These are phyloP conservation scores for Chiloscyllium plagiosum DNA, from an alignment of 2,113 vertebrate genomes.

Conservation along the genomic window DNA sequence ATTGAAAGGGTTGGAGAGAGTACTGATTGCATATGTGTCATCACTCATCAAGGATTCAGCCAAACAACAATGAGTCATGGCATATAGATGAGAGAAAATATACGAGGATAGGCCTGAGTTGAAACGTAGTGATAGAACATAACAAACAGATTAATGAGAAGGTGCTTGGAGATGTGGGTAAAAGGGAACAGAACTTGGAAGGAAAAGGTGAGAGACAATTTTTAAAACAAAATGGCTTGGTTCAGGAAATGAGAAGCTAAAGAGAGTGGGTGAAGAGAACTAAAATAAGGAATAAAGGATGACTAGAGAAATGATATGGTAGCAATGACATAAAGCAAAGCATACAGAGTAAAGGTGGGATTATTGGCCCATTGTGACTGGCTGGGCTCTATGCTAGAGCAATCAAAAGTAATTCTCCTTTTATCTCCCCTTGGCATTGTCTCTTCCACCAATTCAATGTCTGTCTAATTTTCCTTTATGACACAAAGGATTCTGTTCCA, in stretches of 20 bases:
- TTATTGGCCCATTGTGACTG: neutral
- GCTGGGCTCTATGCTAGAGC: neutral
- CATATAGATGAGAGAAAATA: neutral
- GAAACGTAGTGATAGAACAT: neutral
- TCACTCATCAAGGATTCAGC: neutral
- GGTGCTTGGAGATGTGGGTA: neutral
- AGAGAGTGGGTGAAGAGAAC: neutral
- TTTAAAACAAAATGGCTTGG: neutral
- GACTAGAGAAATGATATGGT: neutral
- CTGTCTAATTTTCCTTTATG: neutral
- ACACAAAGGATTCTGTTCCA: neutral
- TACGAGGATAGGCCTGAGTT: neutral
- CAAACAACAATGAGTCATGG: neutral
- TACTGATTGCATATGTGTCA: slow-evolving; percentile 1
- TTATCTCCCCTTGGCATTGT: neutral
- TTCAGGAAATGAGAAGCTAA: neutral
- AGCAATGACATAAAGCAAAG: neutral
- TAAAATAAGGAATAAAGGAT: neutral
- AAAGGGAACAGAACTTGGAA: neutral
- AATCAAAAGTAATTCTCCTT: neutral
- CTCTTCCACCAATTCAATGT: neutral
- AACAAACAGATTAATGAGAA: neutral
- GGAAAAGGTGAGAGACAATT: neutral
- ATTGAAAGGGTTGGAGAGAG: neutral
- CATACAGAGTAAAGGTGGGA: neutral